Conservation (phyloP, 2,113 vertebrate species). For the Rousettus leschenaultii region DNA sequence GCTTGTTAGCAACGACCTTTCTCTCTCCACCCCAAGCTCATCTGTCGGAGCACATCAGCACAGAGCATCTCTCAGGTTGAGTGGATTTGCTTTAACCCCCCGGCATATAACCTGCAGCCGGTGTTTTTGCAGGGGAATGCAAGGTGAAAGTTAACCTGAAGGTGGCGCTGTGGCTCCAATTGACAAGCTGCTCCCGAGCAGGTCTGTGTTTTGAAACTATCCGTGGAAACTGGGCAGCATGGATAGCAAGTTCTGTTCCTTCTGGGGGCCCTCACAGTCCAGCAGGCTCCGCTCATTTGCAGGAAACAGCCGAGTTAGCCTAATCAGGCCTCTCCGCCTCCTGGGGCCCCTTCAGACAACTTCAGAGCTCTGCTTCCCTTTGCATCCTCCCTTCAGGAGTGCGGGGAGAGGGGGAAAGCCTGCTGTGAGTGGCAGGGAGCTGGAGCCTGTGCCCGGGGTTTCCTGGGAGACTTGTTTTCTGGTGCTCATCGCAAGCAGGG, state of each 20-base stretch:
- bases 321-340: neutral
- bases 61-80: neutral
- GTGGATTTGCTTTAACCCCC: neutral
- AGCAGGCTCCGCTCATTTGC: neutral
- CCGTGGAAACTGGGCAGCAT: neutral
- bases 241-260: neutral
- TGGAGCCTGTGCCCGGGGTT: neutral
- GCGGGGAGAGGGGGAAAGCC: neutral
- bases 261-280: neutral
- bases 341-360: neutral
- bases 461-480: neutral
- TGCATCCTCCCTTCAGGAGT: neutral
- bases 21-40: neutral
- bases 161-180: constrained; percentile 66
- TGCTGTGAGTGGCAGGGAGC: neutral
- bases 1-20: neutral
- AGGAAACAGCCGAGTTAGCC: neutral
- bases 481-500: neutral
- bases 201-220: neutral
- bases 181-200: neutral
- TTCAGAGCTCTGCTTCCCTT: neutral
- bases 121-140: neutral
- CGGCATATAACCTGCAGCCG: accelerated
- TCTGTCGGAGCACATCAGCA: neutral
- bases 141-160: neutral